These are phyloP conservation scores for Eucidaris tribuloides DNA, from an alignment of 35 echinoderm and acorn worm genomes.

Conservation along the genomic window DNA sequence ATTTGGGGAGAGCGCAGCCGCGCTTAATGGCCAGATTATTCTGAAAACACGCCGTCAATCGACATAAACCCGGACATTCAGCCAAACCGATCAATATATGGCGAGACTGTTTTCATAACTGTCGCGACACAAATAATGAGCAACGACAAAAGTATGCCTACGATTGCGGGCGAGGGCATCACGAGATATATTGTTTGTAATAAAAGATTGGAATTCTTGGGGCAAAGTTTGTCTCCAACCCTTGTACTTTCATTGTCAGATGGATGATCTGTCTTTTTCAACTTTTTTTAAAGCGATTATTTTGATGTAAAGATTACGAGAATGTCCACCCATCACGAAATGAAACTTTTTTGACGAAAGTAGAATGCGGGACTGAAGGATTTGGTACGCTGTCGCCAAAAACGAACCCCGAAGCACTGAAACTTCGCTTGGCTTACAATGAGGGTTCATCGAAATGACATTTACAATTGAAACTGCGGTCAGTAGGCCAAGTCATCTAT, in stretches of 20 bases:
- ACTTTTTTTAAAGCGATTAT: constrained; percentile 24
- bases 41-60: too few species aligned
- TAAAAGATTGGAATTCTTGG: constrained; percentile 31
- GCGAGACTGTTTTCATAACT: constrained; percentile 8
- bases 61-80: too few species aligned
- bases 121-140: constrained; percentile 19
- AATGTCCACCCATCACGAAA: background rate
- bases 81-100: too few species aligned
- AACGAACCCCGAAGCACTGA: constrained; percentile 10
- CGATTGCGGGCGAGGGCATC: background rate
- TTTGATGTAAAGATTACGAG: constrained; percentile 16
- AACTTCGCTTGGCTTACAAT: background rate
- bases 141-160: constrained; percentile 28
- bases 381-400: constrained; percentile 13
- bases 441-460: constrained; percentile 22
- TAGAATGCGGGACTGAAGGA: constrained; percentile 18
- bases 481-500: constrained; percentile 19
- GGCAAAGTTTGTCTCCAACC: too few species aligned
- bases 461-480: constrained; percentile 28
- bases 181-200: constrained; percentile 11
- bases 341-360: background rate
- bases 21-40: too few species aligned
- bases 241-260: constrained; percentile 17
- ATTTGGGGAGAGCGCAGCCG: too few species aligned
- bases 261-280: constrained; percentile 15